Base-by-base conservation (phyloP, 37 sponge, comb jelly and placozoan species). In the Mnemiopsis leidyi region DNA sequence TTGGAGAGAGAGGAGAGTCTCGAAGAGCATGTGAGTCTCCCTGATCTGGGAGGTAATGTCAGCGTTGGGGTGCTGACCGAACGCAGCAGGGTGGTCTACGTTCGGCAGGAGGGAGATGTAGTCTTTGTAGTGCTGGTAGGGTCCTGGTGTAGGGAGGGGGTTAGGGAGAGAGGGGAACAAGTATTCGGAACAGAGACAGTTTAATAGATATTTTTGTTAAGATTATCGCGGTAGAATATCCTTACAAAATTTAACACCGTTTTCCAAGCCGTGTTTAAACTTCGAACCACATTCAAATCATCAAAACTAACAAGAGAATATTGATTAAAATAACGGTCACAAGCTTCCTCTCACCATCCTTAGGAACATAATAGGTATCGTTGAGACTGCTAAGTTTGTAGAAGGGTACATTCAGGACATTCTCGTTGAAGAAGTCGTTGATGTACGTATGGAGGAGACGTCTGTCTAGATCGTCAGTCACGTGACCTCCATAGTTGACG, bases 21-120 rank as follows among this genome's bases (percentile, higher is more conserved):
- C 99, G 79, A 99, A 93, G 9, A 99, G 95, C 28, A 94, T 96
- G 76, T 97, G 96, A 83, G 99, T 99, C 83, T 99, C 99, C 69
- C 95, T 96, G 92, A 99, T 99, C 94, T 99, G 99, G 38, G 97
- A 96, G 83, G 99, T 96, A 73, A 99, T 99, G 92, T 99, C 99
- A 29, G 99, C 99, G 93, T 99, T 99, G 93, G 97, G 94, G 93
- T 99, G 99, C 93, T 99, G 99, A 9, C 99, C 99, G 85, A 99
- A 99, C 0, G 97, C 99, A 68, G 97, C 99, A 39, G 99, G 99
- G 69, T 96, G 96, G 92, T 99, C 99, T 79, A 95, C 95, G 85
- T 69, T 94, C 7, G 99, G 99, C 39, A 99, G 93, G 36, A 95
- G 96, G 68, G 95, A 94, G 75, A 99, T 95, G 93, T 97, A 96